Evolutionary conservation across 2,797 vertebrate species (phyloP).

Genomic region (Dendrocincla fuliginosa): DNA sequence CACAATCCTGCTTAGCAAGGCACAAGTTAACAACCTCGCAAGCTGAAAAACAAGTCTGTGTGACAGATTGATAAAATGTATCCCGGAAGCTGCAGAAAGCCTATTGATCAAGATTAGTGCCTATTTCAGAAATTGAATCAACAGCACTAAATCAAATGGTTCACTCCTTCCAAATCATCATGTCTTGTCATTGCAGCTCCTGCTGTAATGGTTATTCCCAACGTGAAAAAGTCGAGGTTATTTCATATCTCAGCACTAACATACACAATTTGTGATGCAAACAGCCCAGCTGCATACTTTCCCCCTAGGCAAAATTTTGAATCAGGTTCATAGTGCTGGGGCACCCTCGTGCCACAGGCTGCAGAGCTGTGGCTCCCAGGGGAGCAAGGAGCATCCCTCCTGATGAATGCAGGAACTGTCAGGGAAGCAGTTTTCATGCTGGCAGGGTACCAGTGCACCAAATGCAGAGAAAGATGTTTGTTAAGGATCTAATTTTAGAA

Average conservation of each 20-base stretch:
- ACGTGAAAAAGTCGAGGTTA: not conserved
- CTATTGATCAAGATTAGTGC: constrained; percentile 49
- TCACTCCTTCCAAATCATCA: constrained; percentile 13
- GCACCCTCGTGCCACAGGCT: not conserved
- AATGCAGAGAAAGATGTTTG: not conserved
- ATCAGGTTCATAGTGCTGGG: not conserved
- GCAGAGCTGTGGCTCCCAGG: not conserved
- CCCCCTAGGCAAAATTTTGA: not conserved
- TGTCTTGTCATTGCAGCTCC: not conserved
- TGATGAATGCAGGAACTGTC: not conserved
- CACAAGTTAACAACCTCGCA: not conserved
- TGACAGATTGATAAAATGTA: constrained; percentile 37
- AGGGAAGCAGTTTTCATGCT: not conserved
- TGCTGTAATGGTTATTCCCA: not conserved
- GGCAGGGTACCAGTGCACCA: not conserved
- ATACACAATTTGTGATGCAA: not conserved
- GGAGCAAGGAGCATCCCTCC: not conserved
- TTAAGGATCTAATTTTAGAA: not conserved
- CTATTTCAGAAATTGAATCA: constrained; percentile 39
- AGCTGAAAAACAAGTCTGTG: not conserved
- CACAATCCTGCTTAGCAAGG: not conserved
- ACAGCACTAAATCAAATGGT: constrained; percentile 48
- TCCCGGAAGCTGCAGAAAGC: constrained; percentile 10
- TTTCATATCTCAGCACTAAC: not conserved
- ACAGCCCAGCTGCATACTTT: not conserved